A percentile compares a stretch with the other conserved stretches of the same genome.
Conservation (phyloP, 1,140 invertebrate species). For the Heliconius eleuchia region DNA sequence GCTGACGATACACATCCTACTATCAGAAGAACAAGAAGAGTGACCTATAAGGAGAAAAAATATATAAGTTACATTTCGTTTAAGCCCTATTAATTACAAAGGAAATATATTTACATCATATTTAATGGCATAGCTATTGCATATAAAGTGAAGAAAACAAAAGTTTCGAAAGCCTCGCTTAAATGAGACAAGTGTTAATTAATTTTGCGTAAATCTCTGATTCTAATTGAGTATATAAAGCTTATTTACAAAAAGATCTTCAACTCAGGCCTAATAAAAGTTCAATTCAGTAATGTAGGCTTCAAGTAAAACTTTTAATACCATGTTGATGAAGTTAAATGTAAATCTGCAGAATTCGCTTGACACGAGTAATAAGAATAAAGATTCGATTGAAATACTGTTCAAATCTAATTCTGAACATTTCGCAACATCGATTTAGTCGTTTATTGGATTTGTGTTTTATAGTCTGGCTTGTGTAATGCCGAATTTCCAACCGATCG, state of each 20-base stretch:
- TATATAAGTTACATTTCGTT: neutral
- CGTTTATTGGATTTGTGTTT: conserved; percentile 67
- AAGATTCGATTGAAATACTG: conserved; percentile 55
- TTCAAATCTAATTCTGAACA: conserved; percentile 58
- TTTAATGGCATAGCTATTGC: neutral
- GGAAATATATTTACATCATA: neutral
- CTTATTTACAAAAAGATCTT: conserved; percentile 17
- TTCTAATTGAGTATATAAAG: conserved; percentile 19
- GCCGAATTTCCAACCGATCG: conserved; percentile 28
- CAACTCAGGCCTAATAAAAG: conserved; percentile 20
- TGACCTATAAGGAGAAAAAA: conserved; percentile 15
- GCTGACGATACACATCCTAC: conserved; percentile 33
- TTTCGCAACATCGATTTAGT: conserved; percentile 63
- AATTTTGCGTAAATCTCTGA: conserved; percentile 23
- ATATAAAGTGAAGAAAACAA: conserved; percentile 5
- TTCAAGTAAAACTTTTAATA: conserved; percentile 31
- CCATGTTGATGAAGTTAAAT: conserved; percentile 26
- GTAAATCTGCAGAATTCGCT: conserved; percentile 21
- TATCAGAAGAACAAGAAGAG: neutral
- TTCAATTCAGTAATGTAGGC: neutral
- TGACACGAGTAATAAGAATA: conserved; percentile 46
- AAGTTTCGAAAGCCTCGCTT: neutral
- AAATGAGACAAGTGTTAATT: neutral
- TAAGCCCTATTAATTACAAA: neutral
- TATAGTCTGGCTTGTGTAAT: conserved; percentile 50